Evolutionary conservation across 1,140 invertebrate genomes (phyloP).

Genomic region (Gryon sp.): DNA sequence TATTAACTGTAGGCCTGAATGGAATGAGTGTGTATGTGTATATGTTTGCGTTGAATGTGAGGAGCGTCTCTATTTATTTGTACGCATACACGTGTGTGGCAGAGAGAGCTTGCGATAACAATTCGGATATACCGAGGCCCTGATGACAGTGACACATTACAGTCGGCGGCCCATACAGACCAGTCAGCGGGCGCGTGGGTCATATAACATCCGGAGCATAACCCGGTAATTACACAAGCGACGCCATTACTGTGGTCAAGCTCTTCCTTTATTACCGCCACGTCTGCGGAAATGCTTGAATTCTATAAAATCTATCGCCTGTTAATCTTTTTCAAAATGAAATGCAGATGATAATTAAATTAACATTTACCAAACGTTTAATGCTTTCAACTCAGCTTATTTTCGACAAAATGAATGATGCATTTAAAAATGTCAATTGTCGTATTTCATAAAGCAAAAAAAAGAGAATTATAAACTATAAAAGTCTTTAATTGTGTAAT

Average conservation of each 20-base stretch:
- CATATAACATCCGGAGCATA: conserved; percentile 74
- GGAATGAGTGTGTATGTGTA: not conserved
- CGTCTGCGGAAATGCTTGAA: conserved; percentile 57
- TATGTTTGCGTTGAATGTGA: no score
- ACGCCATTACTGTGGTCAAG: conserved; percentile 68
- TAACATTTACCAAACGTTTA: no score
- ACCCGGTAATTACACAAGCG: conserved; percentile 74
- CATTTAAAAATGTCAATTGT: no score
- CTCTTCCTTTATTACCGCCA: conserved; percentile 71
- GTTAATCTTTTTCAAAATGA: conserved; percentile 13
- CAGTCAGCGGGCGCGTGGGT: conserved; percentile 61
- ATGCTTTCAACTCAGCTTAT: no score
- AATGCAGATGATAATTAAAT: no score
- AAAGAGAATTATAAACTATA: no score
- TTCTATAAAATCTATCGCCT: conserved; percentile 58
- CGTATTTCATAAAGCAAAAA: no score
- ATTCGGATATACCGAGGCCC: conserved; percentile 68
- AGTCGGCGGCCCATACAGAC: conserved; percentile 63
- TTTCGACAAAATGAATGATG: no score
- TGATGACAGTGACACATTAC: conserved; percentile 77
- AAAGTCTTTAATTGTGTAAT: no score
- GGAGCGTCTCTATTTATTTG: conserved; percentile 34
- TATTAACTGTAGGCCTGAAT: conserved; percentile 67
- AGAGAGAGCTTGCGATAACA: conserved; percentile 70
- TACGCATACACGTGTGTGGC: conserved; percentile 22